Base-by-base conservation (phyloP, 2,888 invertebrate genomes). In the Pseudolycoriella hygida region DNA sequence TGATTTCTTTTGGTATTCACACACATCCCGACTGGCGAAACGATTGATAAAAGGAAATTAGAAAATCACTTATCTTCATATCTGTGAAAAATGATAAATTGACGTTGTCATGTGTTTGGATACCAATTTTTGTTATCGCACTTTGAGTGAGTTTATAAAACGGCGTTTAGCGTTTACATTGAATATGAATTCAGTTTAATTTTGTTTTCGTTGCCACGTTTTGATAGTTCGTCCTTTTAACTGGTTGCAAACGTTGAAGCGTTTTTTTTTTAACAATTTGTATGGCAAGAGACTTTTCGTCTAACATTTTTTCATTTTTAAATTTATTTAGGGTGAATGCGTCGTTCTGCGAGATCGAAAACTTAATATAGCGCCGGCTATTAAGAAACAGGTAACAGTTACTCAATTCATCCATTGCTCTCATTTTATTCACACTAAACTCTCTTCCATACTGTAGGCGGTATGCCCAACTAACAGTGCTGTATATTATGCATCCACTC, bases 321-420 rank as follows among this genome's bases (percentile, higher is more conserved):
- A n/a, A 4, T 14, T 34, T 12, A 34, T 34, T 37, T 60, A 77
- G 77, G 71, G 79, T 44, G 83, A 84, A 55, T 79, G 80, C 60
- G 77, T 84, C 51, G 73, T 83, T 43, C 71, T 86, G 56, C 76
- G 81, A 55, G 84, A 86, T 61, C 71, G 85, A 53, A 84, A 85
- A 60, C 67, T 88, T 48, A 87, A 87, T 59, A 85, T 88, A 60
- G 87, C 87, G 34, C 85, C 85, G 51, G 87, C 87, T 52, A 81
- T 88, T 50, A 80, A 84, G 58, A 87, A 87, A 64, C 85, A 86
- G 70, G 75, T 75, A 59, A 40, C 4, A n/a, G 10, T 25, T 41
- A n/a, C 2, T n/a, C n/a, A n/a, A n/a, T n/a, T n/a, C n/a, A n/a
- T n/a, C n/a, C n/a, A n/a, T n/a, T n/a, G n/a, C n/a, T n/a, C n/a